Percentiles rank a stretch among this genome's conserved stretches.
These are phyloP conservation scores for Montipora capitata DNA, from an alignment of 92 coral and sea anemone species.

Conservation along the genomic window DNA sequence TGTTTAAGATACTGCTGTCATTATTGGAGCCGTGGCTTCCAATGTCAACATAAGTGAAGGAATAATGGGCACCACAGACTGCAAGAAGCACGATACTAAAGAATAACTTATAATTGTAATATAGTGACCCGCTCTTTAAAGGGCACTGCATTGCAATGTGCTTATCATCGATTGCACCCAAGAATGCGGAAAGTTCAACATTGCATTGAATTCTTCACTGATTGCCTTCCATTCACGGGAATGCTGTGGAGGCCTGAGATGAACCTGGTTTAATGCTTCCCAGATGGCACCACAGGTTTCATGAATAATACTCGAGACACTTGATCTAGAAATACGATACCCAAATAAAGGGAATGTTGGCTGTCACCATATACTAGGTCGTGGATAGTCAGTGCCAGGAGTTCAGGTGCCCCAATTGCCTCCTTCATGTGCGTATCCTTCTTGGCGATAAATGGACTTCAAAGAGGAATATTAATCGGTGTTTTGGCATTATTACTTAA, in stretches of 20 bases:
- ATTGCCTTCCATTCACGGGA: conserved; percentile 46
- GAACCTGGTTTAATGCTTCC: conserved; percentile 47
- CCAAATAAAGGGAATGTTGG: too few species aligned
- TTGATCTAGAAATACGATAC: conserved; percentile 37
- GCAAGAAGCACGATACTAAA: conserved; percentile 66
- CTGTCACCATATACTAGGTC: too few species aligned
- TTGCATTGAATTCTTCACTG: conserved; percentile 37
- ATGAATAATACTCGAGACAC: conserved; percentile 45
- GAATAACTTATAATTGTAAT: conserved; percentile 72
- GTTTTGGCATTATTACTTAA: too few species aligned
- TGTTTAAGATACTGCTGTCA: conserved; percentile 61
- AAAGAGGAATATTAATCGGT: too few species aligned
- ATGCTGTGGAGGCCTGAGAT: conserved; percentile 60
- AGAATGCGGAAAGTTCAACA: conserved; percentile 77
- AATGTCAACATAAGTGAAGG: conserved; percentile 56
- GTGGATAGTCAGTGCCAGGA: too few species aligned
- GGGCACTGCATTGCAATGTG: conserved; percentile 73
- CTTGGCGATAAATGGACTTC: too few species aligned
- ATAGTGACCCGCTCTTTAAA: conserved; percentile 63
- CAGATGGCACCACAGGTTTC: conserved; percentile 75
- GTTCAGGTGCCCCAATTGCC: too few species aligned
- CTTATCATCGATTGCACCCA: conserved; percentile 76
- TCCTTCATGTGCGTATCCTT: too few species aligned
- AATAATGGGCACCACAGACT: conserved; percentile 67
- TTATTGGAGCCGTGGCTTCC: conserved; percentile 66